Evolutionary conservation across 92 coral and sea anemone species (phyloP), one percentile per base, ranked within the genome.

Genomic region (Metridium senile): DNA sequence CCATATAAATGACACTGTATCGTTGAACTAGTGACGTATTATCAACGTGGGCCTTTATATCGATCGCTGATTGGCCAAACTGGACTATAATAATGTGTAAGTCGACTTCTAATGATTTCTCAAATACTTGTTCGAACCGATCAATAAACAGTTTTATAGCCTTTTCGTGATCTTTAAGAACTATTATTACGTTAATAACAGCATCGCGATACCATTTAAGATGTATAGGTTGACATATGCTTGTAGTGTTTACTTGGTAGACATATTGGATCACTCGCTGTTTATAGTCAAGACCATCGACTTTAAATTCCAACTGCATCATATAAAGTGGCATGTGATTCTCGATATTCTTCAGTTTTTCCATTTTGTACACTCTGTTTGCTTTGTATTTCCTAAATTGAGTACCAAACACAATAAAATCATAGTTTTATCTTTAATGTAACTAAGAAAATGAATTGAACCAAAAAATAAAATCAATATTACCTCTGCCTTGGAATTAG

Each of bases 281-380:
- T 4, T 90, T 61, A 59, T 91, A 88, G 74, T 91, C 93, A 29
- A 91, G 82, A 6, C 86, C 97, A 45, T 91, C 93, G 32, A 88
- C 81, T 34, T 74, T 78, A 29, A 91, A 77, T 30, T 91, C 90
- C 4, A 91, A 19, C 45, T 89, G 93, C 33, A 91, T 46, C 51
- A 88, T 53, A 57, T 91, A 85, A 13, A 85, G 79, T 0, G 71
- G 68, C 8, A 70, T 75, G 2, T 62, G 63, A 31, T 31, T 72
- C 21, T 62, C 39, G 17, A 59, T 66, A 54, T 74, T 39, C 56
- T 83, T 80, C 39, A 91, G 62, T 49, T 80, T 77, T 64, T 82
- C 90, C 1, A 91, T 58, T 77, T 82, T 91, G 32, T 70, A 81
- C 20, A 91, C 34, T 47, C 85, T 81, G 33, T 26, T 71, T 26